Conservation (phyloP, 1,140 invertebrate species). For the Papilio polyxenes region DNA sequence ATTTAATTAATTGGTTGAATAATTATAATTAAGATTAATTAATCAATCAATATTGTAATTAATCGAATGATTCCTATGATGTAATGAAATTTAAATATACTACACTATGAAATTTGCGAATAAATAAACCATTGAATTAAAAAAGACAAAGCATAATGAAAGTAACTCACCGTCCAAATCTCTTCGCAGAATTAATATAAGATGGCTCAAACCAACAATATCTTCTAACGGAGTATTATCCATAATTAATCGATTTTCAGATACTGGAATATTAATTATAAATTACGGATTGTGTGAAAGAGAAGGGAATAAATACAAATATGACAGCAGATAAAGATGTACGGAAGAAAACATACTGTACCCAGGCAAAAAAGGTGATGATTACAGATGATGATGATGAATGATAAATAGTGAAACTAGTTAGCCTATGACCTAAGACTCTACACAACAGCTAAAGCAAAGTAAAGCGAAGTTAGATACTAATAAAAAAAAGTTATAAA, state of each 20-base stretch:
- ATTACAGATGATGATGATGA: no score
- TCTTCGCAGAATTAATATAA: background rate
- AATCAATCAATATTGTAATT: background rate
- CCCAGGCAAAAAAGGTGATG: background rate
- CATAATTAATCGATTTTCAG: background rate
- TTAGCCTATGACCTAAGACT: no score
- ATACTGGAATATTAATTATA: conserved; percentile 22
- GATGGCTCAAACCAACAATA: background rate
- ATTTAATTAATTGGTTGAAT: background rate
- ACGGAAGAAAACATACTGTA: background rate
- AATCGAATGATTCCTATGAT: background rate
- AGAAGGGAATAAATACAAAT: no score
- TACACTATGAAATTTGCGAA: background rate
- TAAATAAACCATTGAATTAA: no score
- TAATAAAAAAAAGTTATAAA: no score
- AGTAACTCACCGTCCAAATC: background rate
- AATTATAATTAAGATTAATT: background rate
- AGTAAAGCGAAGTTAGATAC: no score
- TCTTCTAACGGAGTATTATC: background rate
- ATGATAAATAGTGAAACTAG: no score
- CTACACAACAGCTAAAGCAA: no score
- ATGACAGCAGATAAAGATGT: background rate
- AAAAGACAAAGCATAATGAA: background rate
- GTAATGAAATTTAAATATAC: background rate
- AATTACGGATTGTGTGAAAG: background rate